Evolutionary conservation across 2,113 vertebrate genomes (phyloP).

Genomic region (Sorex araneus): DNA sequence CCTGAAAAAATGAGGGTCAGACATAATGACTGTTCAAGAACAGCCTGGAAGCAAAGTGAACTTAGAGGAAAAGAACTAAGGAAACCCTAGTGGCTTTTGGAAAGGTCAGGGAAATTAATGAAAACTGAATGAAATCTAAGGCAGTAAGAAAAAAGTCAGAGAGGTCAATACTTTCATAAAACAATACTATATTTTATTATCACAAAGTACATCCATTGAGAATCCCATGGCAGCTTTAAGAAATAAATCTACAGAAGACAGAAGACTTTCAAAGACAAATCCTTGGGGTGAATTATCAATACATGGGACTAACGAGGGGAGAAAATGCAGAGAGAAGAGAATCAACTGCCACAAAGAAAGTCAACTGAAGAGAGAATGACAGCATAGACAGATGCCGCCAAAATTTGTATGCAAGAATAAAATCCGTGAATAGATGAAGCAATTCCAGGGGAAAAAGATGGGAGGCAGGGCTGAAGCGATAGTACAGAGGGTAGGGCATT

Average conservation of each 20-base stretch:
- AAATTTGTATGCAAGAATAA: too few relatives aligned
- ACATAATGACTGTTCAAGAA: not conserved
- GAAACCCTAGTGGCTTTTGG: conserved; percentile 17
- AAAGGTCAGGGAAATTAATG: conserved; percentile 11
- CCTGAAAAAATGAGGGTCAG: not conserved
- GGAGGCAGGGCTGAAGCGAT: too few relatives aligned
- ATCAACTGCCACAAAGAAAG: not conserved
- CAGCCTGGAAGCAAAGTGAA: conserved; percentile 34
- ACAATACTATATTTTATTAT: not conserved
- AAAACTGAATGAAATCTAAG: conserved; percentile 28
- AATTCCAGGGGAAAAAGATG: too few relatives aligned
- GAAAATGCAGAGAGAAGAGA: conserved; percentile 32
- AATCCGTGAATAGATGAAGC: too few relatives aligned
- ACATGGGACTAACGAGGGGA: not conserved
- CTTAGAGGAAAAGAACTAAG: conserved; percentile 32
- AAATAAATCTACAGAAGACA: conserved; percentile 53
- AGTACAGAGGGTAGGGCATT: too few relatives aligned
- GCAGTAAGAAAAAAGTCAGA: conserved; percentile 12
- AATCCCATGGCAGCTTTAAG: conserved; percentile 22
- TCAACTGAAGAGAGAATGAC: not conserved
- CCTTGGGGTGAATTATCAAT: not conserved
- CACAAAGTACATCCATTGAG: conserved; percentile 29
- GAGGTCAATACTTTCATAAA: conserved; percentile 21
- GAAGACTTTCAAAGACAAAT: conserved; percentile 39
- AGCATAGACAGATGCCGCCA: not conserved